Base-by-base conservation (phyloP, 2,888 invertebrate species). In the Barypeithes pellucidus region DNA sequence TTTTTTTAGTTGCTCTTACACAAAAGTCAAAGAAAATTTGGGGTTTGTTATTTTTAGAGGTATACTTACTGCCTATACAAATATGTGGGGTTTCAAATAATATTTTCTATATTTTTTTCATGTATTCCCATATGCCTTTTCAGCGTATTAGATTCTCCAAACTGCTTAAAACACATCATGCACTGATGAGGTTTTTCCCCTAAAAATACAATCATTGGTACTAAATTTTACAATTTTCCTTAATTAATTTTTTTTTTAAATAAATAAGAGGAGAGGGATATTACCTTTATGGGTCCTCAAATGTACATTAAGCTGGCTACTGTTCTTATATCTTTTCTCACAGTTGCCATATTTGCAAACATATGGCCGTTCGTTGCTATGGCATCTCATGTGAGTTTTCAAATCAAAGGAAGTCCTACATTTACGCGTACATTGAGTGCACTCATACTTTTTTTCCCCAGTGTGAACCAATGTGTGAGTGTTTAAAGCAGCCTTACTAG, bases 141-240 rank as follows among this genome's bases (percentile, higher is more conserved):
- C 33, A 82, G 69, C 57, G 80, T 79, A 22, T 79, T 78, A 1
- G 79, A 77, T 67, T 79, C 80, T 2, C 76, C 79, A 77, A 81
- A 82, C 20, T 77, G 77, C 66, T 81, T 81, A 20, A 67, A 71
- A 69, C 82, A 82, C 22, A 79, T 61, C 12, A 72, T 68, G 72
- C 81, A 81, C n/a, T 75, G 66, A 60, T 80, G 80, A n/a, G 67
- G 76, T 73, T 81, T 82, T 72, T 81, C 81, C 12, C 82, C 82
- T 81, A 63, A 72, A 73, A 72, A 59, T 20, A 47, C 29, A 45
- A 50, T 29, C 9, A 29, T 29, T 29, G 7, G 29, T 29, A 4
- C 9, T 5, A 29, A 7, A 24, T 24, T 24, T 24, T 24, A 2
- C 2, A 24, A 5, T 24, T 5, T 4, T 4, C 24, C 24, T 5